Evolutionary conservation across 2,113 vertebrate species (phyloP).

Genomic region (Phylloscopus trochiloides): DNA sequence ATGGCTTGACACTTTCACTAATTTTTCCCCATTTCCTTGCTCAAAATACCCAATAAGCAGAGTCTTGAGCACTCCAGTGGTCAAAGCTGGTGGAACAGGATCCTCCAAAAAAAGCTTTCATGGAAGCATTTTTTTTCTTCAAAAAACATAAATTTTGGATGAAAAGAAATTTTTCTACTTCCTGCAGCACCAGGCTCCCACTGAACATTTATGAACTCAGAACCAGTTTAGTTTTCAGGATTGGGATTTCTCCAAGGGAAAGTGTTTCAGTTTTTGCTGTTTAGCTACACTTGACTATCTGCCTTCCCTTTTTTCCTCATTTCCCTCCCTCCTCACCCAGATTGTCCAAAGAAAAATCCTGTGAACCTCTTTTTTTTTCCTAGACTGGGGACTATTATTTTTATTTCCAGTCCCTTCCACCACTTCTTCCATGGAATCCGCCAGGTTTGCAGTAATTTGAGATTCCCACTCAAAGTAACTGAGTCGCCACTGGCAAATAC

Average conservation of each 20-base stretch:
- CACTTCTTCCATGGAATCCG: not conserved
- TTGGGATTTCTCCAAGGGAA: not conserved
- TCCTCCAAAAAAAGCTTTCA: not conserved
- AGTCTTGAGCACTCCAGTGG: not conserved
- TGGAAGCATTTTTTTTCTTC: not conserved
- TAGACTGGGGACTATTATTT: not conserved
- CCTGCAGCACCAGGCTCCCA: not conserved
- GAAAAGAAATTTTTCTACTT: not conserved
- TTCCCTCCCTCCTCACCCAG: not conserved
- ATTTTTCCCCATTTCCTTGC: not conserved
- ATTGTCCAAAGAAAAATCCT: not conserved
- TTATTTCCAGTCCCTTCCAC: constrained; percentile 9
- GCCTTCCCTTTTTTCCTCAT: not conserved
- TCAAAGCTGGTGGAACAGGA: not conserved
- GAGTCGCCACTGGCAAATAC: constrained; percentile 32
- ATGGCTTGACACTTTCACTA: not conserved
- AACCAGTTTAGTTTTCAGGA: not conserved
- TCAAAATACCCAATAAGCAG: not conserved
- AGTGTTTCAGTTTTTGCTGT: not conserved
- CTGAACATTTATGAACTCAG: not conserved
- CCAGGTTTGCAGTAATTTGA: constrained; percentile 56
- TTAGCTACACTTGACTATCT: not conserved
- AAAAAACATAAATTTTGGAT: not conserved
- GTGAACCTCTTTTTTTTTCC: not conserved
- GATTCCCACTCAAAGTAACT: constrained; percentile 40